Conservation (phyloP, 2,113 vertebrate genomes). For the Echinops telfairi region DNA sequence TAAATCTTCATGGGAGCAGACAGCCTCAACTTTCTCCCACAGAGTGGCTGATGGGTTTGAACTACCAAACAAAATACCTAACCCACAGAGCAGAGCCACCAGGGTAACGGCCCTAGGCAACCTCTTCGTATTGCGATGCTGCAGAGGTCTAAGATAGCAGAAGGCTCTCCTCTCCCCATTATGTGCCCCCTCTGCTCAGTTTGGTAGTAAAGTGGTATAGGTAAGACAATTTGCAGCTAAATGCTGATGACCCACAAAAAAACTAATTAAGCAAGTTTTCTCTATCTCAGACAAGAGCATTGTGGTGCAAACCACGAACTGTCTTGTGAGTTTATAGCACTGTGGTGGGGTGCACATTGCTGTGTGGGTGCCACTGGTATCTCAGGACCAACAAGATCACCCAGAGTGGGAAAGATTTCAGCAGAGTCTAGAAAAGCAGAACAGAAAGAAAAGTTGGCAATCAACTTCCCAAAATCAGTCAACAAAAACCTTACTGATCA, state of each 20-base stretch:
- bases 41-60: no score
- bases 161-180: neutral
- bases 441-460: neutral
- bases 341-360: neutral
- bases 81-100: neutral
- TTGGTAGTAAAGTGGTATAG: no score
- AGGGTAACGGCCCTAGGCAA: neutral
- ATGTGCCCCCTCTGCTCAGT: neutral
- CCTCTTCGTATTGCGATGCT: neutral
- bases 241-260: neutral
- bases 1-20: no score
- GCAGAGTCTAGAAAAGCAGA: neutral
- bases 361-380: neutral
- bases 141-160: neutral
- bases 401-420: neutral
- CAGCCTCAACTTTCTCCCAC: no score
- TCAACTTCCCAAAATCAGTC: neutral
- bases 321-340: neutral
- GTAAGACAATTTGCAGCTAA: fast-evolving
- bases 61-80: neutral
- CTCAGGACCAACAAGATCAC: neutral
- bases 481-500: neutral
- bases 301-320: neutral
- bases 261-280: no score
- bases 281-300: neutral